Conservation (phyloP, 2,113 vertebrate species). For the Erythrocercus mccallii region DNA sequence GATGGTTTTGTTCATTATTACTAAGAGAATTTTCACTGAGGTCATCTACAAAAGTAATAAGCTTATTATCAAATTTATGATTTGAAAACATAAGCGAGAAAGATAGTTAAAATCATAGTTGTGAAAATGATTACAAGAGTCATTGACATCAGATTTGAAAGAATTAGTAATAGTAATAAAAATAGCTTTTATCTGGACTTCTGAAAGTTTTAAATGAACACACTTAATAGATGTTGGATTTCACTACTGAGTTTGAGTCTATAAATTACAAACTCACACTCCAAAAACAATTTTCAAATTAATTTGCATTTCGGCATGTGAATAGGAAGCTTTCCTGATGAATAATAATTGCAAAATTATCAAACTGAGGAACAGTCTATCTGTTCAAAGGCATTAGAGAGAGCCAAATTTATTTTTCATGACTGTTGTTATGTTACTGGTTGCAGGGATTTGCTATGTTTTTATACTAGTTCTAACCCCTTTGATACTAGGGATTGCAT, state of each 20-base stretch:
- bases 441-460: not conserved
- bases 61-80: not conserved
- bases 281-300: not conserved
- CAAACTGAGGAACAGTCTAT: not conserved
- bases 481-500: constrained; percentile 41
- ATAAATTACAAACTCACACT: not conserved
- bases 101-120: not conserved
- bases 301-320: not conserved
- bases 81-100: not conserved
- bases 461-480: not conserved
- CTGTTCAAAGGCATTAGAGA: not conserved
- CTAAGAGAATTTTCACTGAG: not conserved
- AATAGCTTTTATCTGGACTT: not conserved
- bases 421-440: not conserved
- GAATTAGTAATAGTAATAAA: not conserved
- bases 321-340: not conserved
- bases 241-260: not conserved
- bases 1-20: not conserved
- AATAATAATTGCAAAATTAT: not conserved
- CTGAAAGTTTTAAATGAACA: not conserved
- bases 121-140: not conserved
- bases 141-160: not conserved
- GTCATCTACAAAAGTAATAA: not conserved
- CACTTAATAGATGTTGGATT: not conserved
- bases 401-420: not conserved